Evolutionary conservation across 2,113 vertebrate species (phyloP), one percentile per base, ranked within the genome.

Genomic region (Dasyprocta punctata): DNA sequence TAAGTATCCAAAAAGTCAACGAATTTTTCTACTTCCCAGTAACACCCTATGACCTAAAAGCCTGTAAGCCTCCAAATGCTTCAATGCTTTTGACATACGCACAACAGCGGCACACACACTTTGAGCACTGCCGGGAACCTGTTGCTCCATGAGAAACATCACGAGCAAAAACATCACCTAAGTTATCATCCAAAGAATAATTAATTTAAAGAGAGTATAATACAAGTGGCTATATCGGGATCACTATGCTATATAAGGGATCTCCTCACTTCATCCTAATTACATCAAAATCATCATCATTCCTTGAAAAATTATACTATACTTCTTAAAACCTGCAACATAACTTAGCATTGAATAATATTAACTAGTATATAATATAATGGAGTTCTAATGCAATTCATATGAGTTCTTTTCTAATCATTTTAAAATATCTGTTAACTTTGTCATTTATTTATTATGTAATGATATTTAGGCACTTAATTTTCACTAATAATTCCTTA

Each of bases 371-470:
- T 2, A 92, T 7, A 75, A 75, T 11, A 88, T 61, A 77, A 78
- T 47, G 58, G 47, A 88, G 6, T 2, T n/a, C 54, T 77, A 58
- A 47, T 52, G 4, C 78, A 78, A 60, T 75, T 84, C 14, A 49
- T 77, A 54, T 67, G 41, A 89, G 44, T 24, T 44, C 7, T 67
- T 60, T 54, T 92, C 69, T n/a, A 86, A 67, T 49, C 65, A 47
- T 84, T 95, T 20, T 9, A 90, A 89, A 33, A 86, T 73, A 2
- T 17, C 52, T 86, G 38, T 36, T 86, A 92, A 60, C 33, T 8
- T 90, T 88, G 87, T 78, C 26, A 77, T 78, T 96, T 82, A 85
- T 75, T 95, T 52, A 82, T 12, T 24, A 67, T 89, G 38, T 36
- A 17, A 19, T 60, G 20, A 88, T 22, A 65, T 17, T 24, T 28